Evolutionary conservation across 2,797 vertebrate species (phyloP).

Genomic region (Thamnophis elegans): DNA sequence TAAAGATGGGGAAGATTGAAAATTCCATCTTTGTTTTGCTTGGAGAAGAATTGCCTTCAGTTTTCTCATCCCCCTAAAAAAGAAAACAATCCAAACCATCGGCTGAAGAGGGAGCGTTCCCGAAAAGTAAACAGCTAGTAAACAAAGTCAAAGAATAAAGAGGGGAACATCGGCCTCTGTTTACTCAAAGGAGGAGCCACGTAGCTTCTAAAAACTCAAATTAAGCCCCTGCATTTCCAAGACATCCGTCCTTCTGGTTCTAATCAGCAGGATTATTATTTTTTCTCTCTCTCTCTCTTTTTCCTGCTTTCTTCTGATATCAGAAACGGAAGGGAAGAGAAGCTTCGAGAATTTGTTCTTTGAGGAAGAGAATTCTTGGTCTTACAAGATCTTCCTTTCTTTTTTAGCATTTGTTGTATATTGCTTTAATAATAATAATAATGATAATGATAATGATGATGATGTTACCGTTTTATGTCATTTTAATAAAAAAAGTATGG

Average conservation of each 20-base stretch:
- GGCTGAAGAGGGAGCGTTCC: neutral
- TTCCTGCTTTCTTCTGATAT: neutral
- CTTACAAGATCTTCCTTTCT: too few species aligned
- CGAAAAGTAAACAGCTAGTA: conserved; percentile 12
- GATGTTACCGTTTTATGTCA: neutral
- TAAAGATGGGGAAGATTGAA: neutral
- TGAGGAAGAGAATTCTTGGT: neutral
- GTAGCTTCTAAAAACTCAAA: neutral
- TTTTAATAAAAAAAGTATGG: too few species aligned
- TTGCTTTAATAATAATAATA: neutral
- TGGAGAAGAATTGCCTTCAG: neutral
- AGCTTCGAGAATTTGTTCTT: neutral
- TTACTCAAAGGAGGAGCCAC: neutral
- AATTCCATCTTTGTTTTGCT: conserved; percentile 12
- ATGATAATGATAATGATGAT: neutral
- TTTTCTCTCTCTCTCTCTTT: neutral
- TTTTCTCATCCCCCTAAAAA: neutral
- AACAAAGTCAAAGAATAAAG: conserved; percentile 7
- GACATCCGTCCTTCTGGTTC: neutral
- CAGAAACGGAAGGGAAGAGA: neutral
- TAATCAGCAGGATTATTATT: neutral
- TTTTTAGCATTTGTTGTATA: neutral
- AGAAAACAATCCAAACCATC: conserved; percentile 21
- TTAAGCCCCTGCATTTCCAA: neutral
- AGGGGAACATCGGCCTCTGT: neutral